phyloP scores from a whole-genome alignment of 2,113 vertebrate genomes.

The Hippocampus barbouri region DNA sequence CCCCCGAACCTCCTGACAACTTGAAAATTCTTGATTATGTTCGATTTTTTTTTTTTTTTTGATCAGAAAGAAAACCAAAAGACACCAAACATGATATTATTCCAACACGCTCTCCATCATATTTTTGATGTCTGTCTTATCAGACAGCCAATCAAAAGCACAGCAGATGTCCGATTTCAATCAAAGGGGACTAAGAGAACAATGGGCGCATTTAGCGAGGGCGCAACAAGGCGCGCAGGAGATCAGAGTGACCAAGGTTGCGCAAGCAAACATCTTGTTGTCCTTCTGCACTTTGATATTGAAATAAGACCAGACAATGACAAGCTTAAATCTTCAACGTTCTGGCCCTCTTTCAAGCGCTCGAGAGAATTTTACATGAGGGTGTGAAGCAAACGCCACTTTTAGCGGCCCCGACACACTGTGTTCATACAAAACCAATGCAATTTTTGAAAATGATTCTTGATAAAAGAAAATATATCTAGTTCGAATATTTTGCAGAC shows the following conservation, averaged over 20 bases:
- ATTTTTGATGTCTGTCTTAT: not conserved
- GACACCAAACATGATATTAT: not conserved
- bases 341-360: not conserved
- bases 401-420: too few relatives aligned
- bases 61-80: too few relatives aligned
- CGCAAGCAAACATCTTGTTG: not conserved
- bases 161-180: not conserved
- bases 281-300: conserved; percentile 5
- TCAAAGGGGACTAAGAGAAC: conserved; percentile 2
- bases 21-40: too few relatives aligned
- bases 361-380: not conserved
- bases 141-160: not conserved
- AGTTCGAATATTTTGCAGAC: not conserved
- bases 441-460: not conserved
- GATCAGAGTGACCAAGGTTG: conserved; percentile 7
- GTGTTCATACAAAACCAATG: too few relatives aligned
- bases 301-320: not conserved
- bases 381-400: too few relatives aligned
- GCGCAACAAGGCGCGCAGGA: not conserved
- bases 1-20: too few relatives aligned
- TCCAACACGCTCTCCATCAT: not conserved
- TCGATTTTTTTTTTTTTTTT: too few relatives aligned
- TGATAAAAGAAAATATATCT: not conserved
- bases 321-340: not conserved
- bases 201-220: not conserved